Conservation (phyloP, 2,888 invertebrate genomes). For the Heliconius hortense region DNA sequence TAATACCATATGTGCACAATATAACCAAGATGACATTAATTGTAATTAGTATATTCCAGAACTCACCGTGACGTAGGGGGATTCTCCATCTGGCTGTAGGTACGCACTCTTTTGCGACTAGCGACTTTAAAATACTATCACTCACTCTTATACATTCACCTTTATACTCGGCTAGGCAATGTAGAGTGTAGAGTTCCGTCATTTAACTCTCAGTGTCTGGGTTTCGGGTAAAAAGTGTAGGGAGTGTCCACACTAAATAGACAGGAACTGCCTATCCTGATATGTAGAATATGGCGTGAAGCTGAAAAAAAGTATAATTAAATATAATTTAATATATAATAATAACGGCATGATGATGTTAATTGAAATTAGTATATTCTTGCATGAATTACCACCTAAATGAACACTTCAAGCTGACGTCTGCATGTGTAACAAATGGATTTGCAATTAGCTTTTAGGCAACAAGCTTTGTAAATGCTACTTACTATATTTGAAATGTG, state of each 20-base stretch:
- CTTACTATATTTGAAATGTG: no score
- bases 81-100: no score
- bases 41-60: slow-evolving; percentile 9
- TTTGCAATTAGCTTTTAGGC: slow-evolving; percentile 1
- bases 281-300: neutral
- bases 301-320: neutral
- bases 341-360: neutral
- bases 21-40: slow-evolving; percentile 21
- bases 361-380: slow-evolving; percentile 2
- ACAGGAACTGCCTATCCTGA: no score
- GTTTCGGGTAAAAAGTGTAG: no score
- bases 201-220: no score
- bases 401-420: slow-evolving; percentile 9
- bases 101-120: no score
- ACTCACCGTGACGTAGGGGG: neutral
- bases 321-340: neutral
- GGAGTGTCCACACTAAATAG: neutral
- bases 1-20: neutral
- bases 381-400: slow-evolving; percentile 13
- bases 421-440: neutral
- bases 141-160: no score
- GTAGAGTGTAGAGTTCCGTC: no score
- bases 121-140: no score
- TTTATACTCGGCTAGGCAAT: no score
- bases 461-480: neutral